Evolutionary conservation across 2,113 vertebrate genomes (phyloP).

Genomic region (Pogonocichla stellata): DNA sequence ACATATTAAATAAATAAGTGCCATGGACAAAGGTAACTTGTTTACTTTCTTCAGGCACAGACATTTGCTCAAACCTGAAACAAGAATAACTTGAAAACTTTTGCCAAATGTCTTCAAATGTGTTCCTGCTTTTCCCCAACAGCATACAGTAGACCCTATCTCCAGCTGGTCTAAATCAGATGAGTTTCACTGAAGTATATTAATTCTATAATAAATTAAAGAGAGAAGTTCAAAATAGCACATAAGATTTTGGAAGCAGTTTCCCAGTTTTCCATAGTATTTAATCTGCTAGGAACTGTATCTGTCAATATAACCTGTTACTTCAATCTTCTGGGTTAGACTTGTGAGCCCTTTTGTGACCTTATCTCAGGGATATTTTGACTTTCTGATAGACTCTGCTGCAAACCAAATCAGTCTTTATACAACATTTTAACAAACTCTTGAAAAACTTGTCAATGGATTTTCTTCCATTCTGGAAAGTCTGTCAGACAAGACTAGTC

Average conservation of each 20-base stretch:
- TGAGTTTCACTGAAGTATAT: neutral
- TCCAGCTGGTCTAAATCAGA: neutral
- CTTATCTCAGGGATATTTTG: neutral
- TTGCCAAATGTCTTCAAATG: neutral
- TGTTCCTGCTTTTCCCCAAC: neutral
- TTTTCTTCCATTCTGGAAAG: neutral
- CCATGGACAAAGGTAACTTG: neutral
- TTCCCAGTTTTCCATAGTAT: neutral
- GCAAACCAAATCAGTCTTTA: neutral
- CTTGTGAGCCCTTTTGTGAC: neutral
- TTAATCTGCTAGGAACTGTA: neutral
- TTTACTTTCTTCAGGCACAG: neutral
- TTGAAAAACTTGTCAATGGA: neutral
- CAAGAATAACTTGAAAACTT: neutral
- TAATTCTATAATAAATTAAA: neutral
- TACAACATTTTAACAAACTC: neutral
- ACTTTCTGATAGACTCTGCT: neutral
- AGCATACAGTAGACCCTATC: neutral
- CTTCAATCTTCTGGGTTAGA: neutral
- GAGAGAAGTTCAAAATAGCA: neutral
- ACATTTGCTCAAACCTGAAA: neutral
- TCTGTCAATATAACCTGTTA: neutral
- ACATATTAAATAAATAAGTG: neutral
- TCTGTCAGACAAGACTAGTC: neutral
- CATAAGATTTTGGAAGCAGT: neutral